phyloP scores from a whole-genome alignment of 2,888 invertebrate genomes.

The Prenolepis imparis region DNA sequence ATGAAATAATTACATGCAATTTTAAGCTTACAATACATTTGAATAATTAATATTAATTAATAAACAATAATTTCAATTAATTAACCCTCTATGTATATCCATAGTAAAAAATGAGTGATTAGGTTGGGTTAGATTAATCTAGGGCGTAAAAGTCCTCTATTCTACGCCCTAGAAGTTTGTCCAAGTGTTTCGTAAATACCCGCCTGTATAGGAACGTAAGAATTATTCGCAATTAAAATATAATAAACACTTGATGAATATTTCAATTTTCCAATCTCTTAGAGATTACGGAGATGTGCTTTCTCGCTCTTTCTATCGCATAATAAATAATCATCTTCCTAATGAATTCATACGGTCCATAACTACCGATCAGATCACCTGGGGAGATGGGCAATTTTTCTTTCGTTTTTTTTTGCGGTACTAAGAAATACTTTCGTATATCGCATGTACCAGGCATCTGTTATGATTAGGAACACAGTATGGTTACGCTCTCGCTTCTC shows the following conservation, averaged over 20 bases:
- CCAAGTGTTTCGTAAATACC: too few species aligned
- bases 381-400: neutral
- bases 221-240: neutral
- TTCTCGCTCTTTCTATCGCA: slow-evolving; percentile 1
- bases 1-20: too few species aligned
- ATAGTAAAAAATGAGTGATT: too few species aligned
- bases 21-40: too few species aligned
- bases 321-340: slow-evolving; percentile 70
- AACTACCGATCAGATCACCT: slow-evolving; percentile 57
- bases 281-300: slow-evolving; percentile 3
- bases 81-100: too few species aligned
- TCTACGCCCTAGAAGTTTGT: too few species aligned
- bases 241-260: slow-evolving; percentile 13
- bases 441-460: slow-evolving; percentile 29
- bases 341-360: slow-evolving; percentile 66
- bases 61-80: too few species aligned
- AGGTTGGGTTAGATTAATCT: too few species aligned
- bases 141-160: too few species aligned
- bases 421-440: slow-evolving; percentile 49
- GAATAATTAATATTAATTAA: too few species aligned
- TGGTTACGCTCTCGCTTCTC: neutral
- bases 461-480: slow-evolving; percentile 21
- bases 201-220: neutral
- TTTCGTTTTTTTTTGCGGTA: slow-evolving; percentile 55
- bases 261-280: neutral